phyloP scores from a whole-genome alignment of 2,797 vertebrate species.

The Centropyge bicolor region DNA sequence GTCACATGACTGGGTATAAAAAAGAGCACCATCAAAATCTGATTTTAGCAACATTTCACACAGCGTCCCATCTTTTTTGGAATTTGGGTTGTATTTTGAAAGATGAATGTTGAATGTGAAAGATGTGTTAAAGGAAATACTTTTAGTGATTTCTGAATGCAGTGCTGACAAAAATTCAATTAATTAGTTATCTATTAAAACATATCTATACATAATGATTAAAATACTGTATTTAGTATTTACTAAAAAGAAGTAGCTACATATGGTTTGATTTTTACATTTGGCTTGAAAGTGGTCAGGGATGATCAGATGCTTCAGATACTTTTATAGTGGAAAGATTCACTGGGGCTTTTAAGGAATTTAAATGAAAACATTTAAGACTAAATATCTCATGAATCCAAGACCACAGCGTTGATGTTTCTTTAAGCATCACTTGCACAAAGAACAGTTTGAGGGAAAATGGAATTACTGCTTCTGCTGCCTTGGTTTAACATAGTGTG shows the following conservation, averaged over 20 bases:
- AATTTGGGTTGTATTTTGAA: too few species aligned
- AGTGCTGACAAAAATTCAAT: neutral
- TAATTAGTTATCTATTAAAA: neutral
- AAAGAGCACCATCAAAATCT: too few species aligned
- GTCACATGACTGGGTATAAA: too few species aligned
- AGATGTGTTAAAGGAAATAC: neutral
- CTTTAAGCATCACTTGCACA: conserved; percentile 1
- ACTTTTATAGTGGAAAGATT: neutral
- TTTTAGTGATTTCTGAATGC: neutral
- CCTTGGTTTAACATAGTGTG: neutral
- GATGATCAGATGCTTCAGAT: conserved; percentile 30
- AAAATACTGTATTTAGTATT: neutral
- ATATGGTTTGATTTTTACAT: conserved; percentile 31
- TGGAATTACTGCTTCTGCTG: neutral
- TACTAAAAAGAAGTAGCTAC: neutral
- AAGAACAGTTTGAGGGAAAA: conserved; percentile 4
- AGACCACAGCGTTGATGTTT: conserved; percentile 13
- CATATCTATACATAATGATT: neutral
- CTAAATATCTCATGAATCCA: conserved; percentile 18
- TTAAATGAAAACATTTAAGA: conserved; percentile 20
- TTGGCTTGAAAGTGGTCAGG: conserved; percentile 1
- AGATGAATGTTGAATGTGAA: too few species aligned
- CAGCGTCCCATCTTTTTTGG: too few species aligned
- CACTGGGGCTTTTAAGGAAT: conserved; percentile 29
- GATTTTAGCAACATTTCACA: too few species aligned